Base-by-base conservation (phyloP, 2,888 invertebrate species). In the Amorpha juglandis region DNA sequence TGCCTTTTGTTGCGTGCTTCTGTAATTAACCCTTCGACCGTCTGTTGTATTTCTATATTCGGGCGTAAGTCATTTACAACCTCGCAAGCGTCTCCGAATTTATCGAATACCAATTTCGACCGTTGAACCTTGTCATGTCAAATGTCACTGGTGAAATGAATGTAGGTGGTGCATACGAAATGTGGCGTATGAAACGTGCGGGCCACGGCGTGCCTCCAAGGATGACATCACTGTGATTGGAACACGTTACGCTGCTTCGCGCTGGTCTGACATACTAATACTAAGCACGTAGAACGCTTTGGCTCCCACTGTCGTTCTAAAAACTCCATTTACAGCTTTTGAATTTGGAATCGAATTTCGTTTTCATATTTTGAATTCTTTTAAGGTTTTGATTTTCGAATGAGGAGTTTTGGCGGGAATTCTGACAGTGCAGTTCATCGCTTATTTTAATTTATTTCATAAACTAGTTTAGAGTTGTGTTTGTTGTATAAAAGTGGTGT, bases 161-260 rank as follows among this genome's bases (percentile, higher is more conserved):
- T 69, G 73, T 72, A 71, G 72, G 77, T 71, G 74, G 75, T 82
- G 87, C 81, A 87, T 88, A 81, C 84, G 69, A 82, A 86, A 82
- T 80, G 79, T 68, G 66, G 55, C 52, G 74, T 70, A 70, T 73
- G 70, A 50, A 50, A 38, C 58, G 42, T 42, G 58, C 52, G 52
- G 16, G 27, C 52, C 52, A 14, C 52, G 6, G 21, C 53, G 53
- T 53, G 33, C 19, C 72, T 71, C 68, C 77, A 78, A 81, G 79
- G 79, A 76, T 83, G 88, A 82, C 85, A 86, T 84, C 86, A 86
- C 78, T 88, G 87, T 88, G 89, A 83, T 79, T 75, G 55, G 88
- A 83, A 86, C 88, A 69, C 16, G 55, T 42, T 58, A 42, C 42
- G 58, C 58, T 58, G 12, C 6, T 14, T 19, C 27, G 27, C 27